Base-by-base conservation (phyloP, 2,113 vertebrate genomes). In the Nycticorax nycticorax region DNA sequence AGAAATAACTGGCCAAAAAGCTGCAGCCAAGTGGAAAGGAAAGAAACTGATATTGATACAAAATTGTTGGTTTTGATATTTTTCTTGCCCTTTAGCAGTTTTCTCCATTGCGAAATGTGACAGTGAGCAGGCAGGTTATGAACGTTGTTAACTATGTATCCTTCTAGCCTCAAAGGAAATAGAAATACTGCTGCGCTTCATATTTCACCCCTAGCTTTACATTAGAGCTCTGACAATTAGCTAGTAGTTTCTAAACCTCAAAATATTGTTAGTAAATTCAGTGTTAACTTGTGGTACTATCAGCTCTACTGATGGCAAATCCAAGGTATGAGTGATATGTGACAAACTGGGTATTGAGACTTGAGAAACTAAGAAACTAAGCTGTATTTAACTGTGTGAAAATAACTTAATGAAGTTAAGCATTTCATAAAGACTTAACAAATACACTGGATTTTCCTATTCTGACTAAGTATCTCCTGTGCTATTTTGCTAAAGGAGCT, bases 401-500 rank as follows among this genome's bases (percentile, higher is more conserved):
- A 92, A 78, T 73, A 91, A 88, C 53, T 85, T 93, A 39, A 71
- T 91, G 37, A 89, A 91, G 80, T 88, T 91, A 95, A 96, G 86
- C 18, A 0, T 86, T 96, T 96, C 64, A 47, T 84, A 74, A 62
- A 76, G 93, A 84, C 69, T 81, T 89, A 77, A 74, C 37, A 88
- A 93, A 81, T 89, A 45, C 0, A 0, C 26, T 64, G 92, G 80
- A 88, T 92, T 97, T 93, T 90, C 69, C 2, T 2, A 4, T 59
- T 93, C 79, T 89, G 88, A 50, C 89, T 93, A 56, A 94, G 68
- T 21, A 33, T 74, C 64, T 91, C 26, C 53, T 91, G 27, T 75
- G 27, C 55, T 82, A 0, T 85, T 96, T 94, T 89, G 45, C 66
- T 96, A 83, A 95, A 96, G 92, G 59, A 93, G 92, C 89, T 97